A percentile compares a stretch with the other conserved stretches of the same genome.
Evolutionary conservation across 92 coral and sea anemone genomes (phyloP).

Genomic region (Blastomussa wellsi): DNA sequence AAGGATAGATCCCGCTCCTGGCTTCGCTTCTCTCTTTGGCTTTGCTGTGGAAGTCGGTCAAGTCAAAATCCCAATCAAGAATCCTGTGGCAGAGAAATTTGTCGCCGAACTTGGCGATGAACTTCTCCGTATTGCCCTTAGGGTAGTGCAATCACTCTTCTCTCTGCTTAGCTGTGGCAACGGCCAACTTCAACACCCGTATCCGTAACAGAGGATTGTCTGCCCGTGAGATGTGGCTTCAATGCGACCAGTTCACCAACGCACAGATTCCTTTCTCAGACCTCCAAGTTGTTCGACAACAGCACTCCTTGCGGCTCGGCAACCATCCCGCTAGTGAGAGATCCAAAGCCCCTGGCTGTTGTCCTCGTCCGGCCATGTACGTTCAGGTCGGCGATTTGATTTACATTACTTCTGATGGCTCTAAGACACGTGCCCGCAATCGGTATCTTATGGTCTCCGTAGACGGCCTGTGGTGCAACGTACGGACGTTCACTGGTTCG

Average conservation of each 20-base stretch:
- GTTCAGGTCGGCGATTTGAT: constrained; percentile 50
- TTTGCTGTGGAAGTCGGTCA: constrained; percentile 24
- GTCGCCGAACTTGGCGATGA: constrained; percentile 29
- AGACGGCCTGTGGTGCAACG: constrained; percentile 38
- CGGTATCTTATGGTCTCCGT: constrained; percentile 31
- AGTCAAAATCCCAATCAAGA: constrained; percentile 29
- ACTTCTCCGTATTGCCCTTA: constrained; percentile 15
- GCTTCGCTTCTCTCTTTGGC: too few relatives aligned
- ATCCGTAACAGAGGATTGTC: constrained; percentile 52
- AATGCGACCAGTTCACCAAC: constrained; percentile 48
- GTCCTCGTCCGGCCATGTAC: not conserved
- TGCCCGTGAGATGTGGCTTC: constrained; percentile 52
- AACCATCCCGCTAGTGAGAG: constrained; percentile 44
- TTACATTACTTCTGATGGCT: constrained; percentile 43
- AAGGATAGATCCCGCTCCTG: not conserved
- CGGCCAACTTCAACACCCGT: too few relatives aligned
- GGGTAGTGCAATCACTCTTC: too few relatives aligned
- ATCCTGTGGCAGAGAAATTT: constrained; percentile 5
- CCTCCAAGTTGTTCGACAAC: constrained; percentile 14
- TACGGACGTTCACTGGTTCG: constrained; percentile 24
- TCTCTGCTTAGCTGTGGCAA: too few relatives aligned
- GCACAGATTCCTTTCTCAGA: too few relatives aligned
- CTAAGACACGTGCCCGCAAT: constrained; percentile 34
- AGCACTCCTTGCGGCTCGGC: constrained; percentile 14
- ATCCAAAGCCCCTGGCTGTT: constrained; percentile 26